A percentile compares a stretch with the other conserved stretches of the same genome.
Evolutionary conservation across 2,797 vertebrate genomes (phyloP).

Genomic region (Coreius guichenoti): DNA sequence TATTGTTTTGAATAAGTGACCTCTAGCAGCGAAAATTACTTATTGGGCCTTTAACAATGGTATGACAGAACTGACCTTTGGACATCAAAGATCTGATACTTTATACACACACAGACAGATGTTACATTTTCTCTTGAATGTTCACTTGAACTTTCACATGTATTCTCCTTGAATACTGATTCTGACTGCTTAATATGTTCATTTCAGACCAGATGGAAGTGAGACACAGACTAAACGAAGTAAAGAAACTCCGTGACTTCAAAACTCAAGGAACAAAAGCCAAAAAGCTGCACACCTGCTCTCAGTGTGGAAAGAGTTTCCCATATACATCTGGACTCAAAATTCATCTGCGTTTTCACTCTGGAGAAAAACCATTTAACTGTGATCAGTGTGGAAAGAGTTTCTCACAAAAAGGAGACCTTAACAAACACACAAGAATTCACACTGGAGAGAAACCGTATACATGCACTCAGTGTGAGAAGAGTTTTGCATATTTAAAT

Average conservation of each 20-base stretch:
- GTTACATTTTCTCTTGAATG: too few relatives aligned
- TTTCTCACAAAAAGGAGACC: too few relatives aligned
- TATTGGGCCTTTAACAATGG: neutral
- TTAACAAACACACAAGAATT: too few relatives aligned
- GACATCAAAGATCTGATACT: neutral
- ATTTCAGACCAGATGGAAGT: neutral
- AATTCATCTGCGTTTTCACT: neutral
- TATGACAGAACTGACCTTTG: neutral
- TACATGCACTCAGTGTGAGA: neutral
- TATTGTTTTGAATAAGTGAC: too few relatives aligned
- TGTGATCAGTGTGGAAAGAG: neutral
- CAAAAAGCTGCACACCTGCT: neutral
- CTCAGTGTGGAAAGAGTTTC: neutral
- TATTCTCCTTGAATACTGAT: neutral
- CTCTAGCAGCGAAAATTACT: too few relatives aligned
- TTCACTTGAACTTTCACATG: neutral
- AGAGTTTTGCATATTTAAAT: neutral
- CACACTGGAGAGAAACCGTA: too few relatives aligned
- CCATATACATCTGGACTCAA: neutral
- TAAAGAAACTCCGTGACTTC: neutral
- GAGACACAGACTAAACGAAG: neutral
- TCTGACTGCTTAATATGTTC: neutral
- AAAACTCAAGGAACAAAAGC: neutral
- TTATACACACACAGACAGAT: neutral
- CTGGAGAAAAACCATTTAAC: neutral